Evolutionary conservation across 2,113 vertebrate genomes (phyloP).

Genomic region (Mandrillus leucophaeus): DNA sequence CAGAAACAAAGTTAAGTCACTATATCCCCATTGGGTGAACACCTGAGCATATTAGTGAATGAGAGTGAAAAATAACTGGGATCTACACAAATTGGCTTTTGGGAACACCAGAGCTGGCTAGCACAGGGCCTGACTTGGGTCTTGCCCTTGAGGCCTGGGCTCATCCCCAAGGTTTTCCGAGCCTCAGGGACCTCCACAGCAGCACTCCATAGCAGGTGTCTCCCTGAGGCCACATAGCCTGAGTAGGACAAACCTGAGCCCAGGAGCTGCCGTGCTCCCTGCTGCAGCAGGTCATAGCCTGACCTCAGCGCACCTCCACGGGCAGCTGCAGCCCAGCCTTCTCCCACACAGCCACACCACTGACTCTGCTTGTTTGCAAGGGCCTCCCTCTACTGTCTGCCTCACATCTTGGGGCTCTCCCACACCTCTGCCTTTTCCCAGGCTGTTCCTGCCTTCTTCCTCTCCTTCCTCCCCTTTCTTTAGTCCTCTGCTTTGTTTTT

Average conservation of each 20-base stretch:
- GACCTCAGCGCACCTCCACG: rapidly evolving
- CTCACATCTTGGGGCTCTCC: not conserved
- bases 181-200: not conserved
- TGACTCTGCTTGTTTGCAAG: too few relatives aligned
- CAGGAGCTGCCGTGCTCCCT: not conserved
- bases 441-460: too few relatives aligned
- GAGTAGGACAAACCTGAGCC: not conserved
- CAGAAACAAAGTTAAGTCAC: not conserved
- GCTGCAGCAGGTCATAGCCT: not conserved
- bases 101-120: too few relatives aligned
- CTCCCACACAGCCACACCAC: not conserved
- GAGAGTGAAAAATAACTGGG: not conserved
- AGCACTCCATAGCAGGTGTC: rapidly evolving
- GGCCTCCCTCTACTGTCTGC: rapidly evolving
- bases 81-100: not conserved
- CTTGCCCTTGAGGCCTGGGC: not conserved
- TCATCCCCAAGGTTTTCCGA: rapidly evolving
- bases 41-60: rapidly evolving
- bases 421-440: not conserved
- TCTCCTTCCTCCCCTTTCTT: too few relatives aligned
- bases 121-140: not conserved
- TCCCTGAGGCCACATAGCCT: not conserved
- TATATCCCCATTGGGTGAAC: rapidly evolving
- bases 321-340: not conserved
- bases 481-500: not conserved